Base-by-base conservation (phyloP, 2,113 vertebrate genomes). In the Gymnocephalus cernua region DNA sequence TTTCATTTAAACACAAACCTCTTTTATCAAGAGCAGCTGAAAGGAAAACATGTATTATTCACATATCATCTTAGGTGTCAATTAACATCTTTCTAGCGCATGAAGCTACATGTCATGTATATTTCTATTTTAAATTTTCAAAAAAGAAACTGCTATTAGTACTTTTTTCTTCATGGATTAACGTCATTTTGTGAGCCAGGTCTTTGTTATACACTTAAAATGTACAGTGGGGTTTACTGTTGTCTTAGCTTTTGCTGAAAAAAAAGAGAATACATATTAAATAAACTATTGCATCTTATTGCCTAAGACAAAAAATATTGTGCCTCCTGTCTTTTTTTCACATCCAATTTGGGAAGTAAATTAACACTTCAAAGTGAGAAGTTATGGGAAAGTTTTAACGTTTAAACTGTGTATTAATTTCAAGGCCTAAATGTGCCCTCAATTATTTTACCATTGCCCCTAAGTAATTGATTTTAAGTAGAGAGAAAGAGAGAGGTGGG, bases 381-480 rank as follows among this genome's bases (percentile, higher is more conserved):
- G 78, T 80, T 88, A 54, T 11, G 27, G 38, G 79, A 72, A 87
- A 83, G 66, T 87, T 88, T 77, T 6, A 84, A 56, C 62, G 66
- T 86, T 89, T 83, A 87, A 85, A 86, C 72, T 65, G 53, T 86
- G 79, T 84, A 68, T 89, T 84, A 54, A 91, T 87, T 88, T 90
- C 85, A 92, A 91, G 89, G 90, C 83, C 75, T 77, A 19, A 84
- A 86, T 44, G 61, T 5, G 86, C 87, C 89, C 87, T 91, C 88
- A 91, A 87, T 92, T 88, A 89, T 91, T 89, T 90, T 77, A 89
- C 77, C 47, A 82, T 74, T 73, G 79, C 83, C 80, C 85, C 75
- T 53, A 82, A 72, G 86, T 89, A 89, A 92, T 93, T 91, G 84
- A 93, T 90, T 91, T 89, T 85, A 70, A 75, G 66, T 67, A 78